phyloP scores from a whole-genome alignment of 2,113 vertebrate species.

The Malurus melanocephalus region DNA sequence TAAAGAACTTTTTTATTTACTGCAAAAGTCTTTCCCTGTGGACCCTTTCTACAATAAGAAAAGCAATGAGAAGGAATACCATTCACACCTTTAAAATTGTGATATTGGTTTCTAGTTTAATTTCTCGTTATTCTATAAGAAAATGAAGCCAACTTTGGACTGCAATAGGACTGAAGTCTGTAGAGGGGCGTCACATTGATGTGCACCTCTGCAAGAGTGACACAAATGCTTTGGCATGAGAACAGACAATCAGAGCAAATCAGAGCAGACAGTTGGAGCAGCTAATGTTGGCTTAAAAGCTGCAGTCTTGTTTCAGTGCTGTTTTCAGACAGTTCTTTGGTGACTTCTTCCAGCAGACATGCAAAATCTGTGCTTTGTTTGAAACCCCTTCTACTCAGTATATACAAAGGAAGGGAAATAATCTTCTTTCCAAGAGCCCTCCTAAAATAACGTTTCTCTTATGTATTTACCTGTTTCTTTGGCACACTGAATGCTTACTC shows the following conservation, averaged over 20 bases:
- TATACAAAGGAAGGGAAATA: not conserved
- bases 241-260: slow-evolving; percentile 14
- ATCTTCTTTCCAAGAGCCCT: not conserved
- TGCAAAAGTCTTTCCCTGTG: not conserved
- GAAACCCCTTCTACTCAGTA: not conserved
- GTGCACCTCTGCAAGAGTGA: not conserved
- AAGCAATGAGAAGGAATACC: not conserved
- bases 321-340: not conserved
- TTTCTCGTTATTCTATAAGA: not conserved
- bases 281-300: not conserved
- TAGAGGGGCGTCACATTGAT: not conserved
- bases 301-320: not conserved
- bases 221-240: not conserved
- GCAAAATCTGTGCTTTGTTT: not conserved
- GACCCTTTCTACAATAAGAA: not conserved
- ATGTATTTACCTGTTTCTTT: not conserved
- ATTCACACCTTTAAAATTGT: not conserved
- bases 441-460: not conserved
- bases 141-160: not conserved
- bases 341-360: not conserved
- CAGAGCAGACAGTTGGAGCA: not conserved
- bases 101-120: not conserved
- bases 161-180: not conserved
- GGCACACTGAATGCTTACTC: not conserved
- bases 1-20: not conserved